Evolutionary conservation across 1,140 invertebrate genomes (phyloP).

Genomic region (Musca domestica): DNA sequence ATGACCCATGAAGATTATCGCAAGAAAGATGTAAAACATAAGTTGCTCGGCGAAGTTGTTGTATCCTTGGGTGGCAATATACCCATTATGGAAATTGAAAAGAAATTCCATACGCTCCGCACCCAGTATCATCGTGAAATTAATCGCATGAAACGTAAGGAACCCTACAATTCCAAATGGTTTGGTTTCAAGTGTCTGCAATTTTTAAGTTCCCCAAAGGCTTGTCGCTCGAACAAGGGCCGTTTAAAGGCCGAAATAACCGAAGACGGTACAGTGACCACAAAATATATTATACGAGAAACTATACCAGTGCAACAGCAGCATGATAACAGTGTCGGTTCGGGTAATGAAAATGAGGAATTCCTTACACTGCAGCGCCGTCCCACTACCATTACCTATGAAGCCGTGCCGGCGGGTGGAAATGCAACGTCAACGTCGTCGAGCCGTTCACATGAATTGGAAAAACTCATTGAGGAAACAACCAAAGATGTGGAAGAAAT

Average conservation of each 20-base stretch:
- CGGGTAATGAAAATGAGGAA: slow-evolving; percentile 36
- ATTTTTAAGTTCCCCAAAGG: slow-evolving; percentile 48
- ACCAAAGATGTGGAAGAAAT: slow-evolving; percentile 52
- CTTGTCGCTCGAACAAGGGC: slow-evolving; percentile 44
- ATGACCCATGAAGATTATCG: slow-evolving; percentile 53
- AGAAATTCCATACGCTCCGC: slow-evolving; percentile 50
- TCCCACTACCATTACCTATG: slow-evolving; percentile 30
- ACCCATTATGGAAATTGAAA: slow-evolving; percentile 46
- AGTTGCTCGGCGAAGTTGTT: slow-evolving; percentile 43
- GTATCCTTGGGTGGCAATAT: slow-evolving; percentile 43
- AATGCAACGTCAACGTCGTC: background rate
- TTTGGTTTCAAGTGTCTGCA: slow-evolving; percentile 50
- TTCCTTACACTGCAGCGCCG: slow-evolving; percentile 37
- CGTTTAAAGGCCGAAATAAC: slow-evolving; percentile 41
- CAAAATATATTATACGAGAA: slow-evolving; percentile 38
- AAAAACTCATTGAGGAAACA: slow-evolving; percentile 51
- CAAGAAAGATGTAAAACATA: slow-evolving; percentile 50
- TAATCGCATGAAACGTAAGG: slow-evolving; percentile 51
- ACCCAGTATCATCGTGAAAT: slow-evolving; percentile 52
- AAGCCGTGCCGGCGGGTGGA: background rate
- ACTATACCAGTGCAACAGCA: background rate
- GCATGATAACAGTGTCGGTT: slow-evolving; percentile 23
- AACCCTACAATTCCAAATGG: slow-evolving; percentile 52
- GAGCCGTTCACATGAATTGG: slow-evolving; percentile 42
- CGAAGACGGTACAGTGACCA: slow-evolving; percentile 32